phyloP scores from a whole-genome alignment of 1,140 invertebrate genomes.

The Trinorchestia longiramus region DNA sequence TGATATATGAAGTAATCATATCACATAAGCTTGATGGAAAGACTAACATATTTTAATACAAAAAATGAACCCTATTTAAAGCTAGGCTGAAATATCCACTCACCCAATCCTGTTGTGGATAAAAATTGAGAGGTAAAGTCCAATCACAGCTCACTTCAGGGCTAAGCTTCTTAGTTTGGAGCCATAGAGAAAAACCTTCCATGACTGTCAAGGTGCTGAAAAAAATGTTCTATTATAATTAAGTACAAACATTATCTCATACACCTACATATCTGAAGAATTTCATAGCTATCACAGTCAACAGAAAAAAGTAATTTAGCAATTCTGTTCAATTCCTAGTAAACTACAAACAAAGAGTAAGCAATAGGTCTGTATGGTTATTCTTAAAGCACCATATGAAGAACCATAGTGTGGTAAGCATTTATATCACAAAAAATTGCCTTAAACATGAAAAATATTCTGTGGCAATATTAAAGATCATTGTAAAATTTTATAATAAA shows the following conservation, averaged over 20 bases:
- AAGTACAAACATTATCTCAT: background rate
- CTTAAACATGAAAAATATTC: no score
- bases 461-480: no score
- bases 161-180: background rate
- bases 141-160: constrained; percentile 10
- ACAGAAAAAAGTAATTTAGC: no score
- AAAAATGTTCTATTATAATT: background rate
- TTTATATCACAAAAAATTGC: no score
- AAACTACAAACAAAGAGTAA: background rate
- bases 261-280: background rate
- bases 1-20: background rate
- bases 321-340: background rate
- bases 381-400: no score
- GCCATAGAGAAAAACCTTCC: constrained; percentile 23
- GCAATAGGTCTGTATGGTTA: no score
- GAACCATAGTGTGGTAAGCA: no score
- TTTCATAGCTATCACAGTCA: no score
- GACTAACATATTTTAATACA: background rate
- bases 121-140: constrained; percentile 1
- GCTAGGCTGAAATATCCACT: background rate
- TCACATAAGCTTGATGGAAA: background rate
- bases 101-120: background rate
- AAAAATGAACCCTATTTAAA: background rate
- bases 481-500: no score
- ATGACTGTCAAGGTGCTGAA: background rate